Evolutionary conservation across 2,888 invertebrate species (phyloP).

Genomic region (Drosophila ezoana): DNA sequence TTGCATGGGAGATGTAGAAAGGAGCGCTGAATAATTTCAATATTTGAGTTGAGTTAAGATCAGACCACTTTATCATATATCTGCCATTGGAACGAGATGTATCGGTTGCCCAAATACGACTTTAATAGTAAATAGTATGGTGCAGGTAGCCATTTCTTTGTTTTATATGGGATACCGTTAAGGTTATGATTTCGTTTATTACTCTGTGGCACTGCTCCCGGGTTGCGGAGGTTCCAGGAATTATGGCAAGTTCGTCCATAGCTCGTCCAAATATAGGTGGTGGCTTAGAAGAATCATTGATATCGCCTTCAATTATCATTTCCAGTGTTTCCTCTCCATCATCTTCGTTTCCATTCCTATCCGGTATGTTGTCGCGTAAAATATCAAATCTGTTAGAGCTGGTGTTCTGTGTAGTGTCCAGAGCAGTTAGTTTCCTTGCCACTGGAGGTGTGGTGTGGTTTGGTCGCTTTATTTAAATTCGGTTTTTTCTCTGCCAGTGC

Average conservation of each 20-base stretch:
- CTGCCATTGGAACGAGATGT: background rate
- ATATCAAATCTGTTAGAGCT: no score
- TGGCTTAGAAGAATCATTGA: background rate
- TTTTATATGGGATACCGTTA: conserved; percentile 7
- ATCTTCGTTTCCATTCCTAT: background rate
- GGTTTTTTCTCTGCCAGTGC: no score
- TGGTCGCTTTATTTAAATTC: no score
- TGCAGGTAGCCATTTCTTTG: conserved; percentile 13
- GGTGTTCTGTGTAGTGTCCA: background rate
- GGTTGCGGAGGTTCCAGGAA: conserved; percentile 9
- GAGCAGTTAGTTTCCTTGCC: no score
- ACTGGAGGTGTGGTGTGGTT: no score
- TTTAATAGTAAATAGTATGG: conserved; percentile 11
- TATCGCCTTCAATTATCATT: no score
- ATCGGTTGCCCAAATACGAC: conserved; percentile 5
- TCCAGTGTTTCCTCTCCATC: no score
- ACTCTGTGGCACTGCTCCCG: conserved; percentile 10
- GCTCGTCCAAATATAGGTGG: background rate
- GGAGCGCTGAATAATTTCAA: no score
- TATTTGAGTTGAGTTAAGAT: no score
- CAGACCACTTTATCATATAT: no score
- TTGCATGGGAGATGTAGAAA: no score
- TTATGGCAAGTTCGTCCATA: conserved; percentile 1
- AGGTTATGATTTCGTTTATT: background rate
- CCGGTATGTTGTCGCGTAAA: background rate